These are phyloP conservation scores for Eutolmus rufibarbis DNA, from an alignment of 2,888 invertebrate genomes.

Conservation along the genomic window DNA sequence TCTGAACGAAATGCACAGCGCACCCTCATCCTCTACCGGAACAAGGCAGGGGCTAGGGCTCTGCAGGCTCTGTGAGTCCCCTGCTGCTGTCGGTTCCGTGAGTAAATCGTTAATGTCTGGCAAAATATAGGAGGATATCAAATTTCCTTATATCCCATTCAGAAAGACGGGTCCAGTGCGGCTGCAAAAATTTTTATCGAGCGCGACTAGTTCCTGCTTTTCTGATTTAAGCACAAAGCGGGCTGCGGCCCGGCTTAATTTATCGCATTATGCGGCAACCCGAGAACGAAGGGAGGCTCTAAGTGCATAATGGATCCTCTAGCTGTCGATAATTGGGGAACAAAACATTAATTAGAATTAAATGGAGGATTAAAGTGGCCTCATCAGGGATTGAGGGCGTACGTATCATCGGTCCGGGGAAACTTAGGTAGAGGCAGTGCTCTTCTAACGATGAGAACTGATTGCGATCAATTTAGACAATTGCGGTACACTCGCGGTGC, in stretches of 20 bases:
- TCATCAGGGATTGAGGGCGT: constrained; percentile 35
- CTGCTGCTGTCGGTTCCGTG: neutral
- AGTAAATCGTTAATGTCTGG: constrained; percentile 15
- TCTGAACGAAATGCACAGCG: neutral
- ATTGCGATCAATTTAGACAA: constrained; percentile 27
- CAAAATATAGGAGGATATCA: constrained; percentile 30
- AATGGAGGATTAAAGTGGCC: constrained; percentile 34
- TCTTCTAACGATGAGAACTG: constrained; percentile 26
- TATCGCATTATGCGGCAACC: constrained; percentile 10
- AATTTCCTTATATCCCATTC: constrained; percentile 7
- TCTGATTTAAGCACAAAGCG: neutral
- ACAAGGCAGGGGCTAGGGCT: neutral
- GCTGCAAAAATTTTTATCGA: neutral
- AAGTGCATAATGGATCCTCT: constrained; percentile 35
- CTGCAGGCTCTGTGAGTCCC: neutral
- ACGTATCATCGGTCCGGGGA: neutral
- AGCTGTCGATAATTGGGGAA: constrained; percentile 30
- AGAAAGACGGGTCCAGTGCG: neutral
- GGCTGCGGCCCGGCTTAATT: constrained; percentile 21
- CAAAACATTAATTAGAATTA: constrained; percentile 39
- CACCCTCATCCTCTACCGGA: neutral
- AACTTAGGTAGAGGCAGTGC: neutral
- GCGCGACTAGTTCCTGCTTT: constrained; percentile 8
- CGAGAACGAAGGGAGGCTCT: neutral
- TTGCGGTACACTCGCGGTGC: neutral